phyloP scores from a whole-genome alignment of 2,797 vertebrate species.

The Enteromius unitaeniatus region DNA sequence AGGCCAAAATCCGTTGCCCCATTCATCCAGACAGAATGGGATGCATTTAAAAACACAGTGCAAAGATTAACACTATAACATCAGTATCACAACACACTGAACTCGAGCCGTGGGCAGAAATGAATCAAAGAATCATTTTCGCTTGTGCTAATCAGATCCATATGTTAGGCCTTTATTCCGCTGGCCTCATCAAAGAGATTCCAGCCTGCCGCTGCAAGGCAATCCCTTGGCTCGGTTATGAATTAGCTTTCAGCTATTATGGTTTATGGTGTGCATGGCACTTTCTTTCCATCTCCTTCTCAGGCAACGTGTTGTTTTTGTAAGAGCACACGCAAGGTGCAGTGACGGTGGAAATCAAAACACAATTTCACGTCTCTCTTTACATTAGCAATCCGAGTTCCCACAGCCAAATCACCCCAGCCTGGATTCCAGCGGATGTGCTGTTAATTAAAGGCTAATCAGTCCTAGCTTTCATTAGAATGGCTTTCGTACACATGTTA shows the following conservation, averaged over 20 bases:
- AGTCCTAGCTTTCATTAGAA: conserved; percentile 40
- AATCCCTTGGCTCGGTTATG: conserved; percentile 44
- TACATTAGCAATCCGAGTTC: conserved; percentile 6
- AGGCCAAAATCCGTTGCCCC: conserved; percentile 18
- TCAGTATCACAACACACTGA: conserved; percentile 53
- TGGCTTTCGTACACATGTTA: conserved; percentile 19
- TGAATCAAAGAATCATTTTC: conserved; percentile 38
- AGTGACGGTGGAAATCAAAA: conserved; percentile 6
- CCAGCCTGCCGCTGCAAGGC: conserved; percentile 46
- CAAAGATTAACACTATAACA: conserved; percentile 41
- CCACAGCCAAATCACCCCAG: background rate
- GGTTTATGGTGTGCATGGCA: conserved; percentile 50
- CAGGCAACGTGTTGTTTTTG: conserved; percentile 38
- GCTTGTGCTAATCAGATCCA: conserved; percentile 61
- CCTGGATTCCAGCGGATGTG: conserved; percentile 14
- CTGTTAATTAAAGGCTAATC: conserved; percentile 35
- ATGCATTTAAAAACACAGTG: conserved; percentile 43
- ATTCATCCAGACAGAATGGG: conserved; percentile 35
- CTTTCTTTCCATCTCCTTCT: conserved; percentile 37
- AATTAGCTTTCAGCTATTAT: conserved; percentile 45
- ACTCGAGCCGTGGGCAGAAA: conserved; percentile 7
- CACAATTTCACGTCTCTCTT: background rate
- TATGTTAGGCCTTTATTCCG: conserved; percentile 44
- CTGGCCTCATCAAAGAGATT: conserved; percentile 60
- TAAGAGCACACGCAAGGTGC: conserved; percentile 2